phyloP scores from a whole-genome alignment of 2,113 vertebrate species.

The Zosterops borbonicus region DNA sequence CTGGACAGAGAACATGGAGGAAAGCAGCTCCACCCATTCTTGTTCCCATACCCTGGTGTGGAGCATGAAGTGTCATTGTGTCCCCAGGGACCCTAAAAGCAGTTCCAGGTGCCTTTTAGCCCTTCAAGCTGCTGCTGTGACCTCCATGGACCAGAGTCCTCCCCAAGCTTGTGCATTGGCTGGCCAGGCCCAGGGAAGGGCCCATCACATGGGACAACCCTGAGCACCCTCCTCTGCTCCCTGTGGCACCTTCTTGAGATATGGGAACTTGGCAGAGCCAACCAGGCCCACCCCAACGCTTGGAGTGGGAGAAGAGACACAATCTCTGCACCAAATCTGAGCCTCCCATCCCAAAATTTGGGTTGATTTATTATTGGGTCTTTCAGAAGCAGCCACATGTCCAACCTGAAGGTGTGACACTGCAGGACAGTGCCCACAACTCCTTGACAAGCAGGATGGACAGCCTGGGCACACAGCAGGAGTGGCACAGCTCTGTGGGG shows the following conservation, averaged over 20 bases:
- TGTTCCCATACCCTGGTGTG: background rate
- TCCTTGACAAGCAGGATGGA: rapidly evolving
- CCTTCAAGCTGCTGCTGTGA: background rate
- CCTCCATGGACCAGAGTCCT: background rate
- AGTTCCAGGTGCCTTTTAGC: background rate
- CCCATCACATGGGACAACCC: background rate
- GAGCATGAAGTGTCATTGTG: rapidly evolving
- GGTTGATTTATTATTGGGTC: background rate
- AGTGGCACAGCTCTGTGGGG: background rate
- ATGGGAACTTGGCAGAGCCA: background rate
- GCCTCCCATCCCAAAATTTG: background rate
- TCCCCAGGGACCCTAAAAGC: background rate
- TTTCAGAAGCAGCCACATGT: background rate
- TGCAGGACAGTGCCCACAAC: rapidly evolving
- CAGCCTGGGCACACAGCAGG: background rate
- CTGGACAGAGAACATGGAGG: rapidly evolving
- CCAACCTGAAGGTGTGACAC: background rate
- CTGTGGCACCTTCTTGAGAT: background rate
- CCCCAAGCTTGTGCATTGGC: background rate
- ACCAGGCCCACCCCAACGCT: rapidly evolving
- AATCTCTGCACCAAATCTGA: background rate
- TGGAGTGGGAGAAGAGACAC: background rate
- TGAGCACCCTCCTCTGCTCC: background rate
- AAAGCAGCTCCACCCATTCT: background rate
- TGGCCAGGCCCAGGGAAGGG: background rate